Percentiles rank a stretch among this genome's conserved stretches.
phyloP scores from a whole-genome alignment of 2,113 vertebrate genomes.

The Amphiprion ocellaris region DNA sequence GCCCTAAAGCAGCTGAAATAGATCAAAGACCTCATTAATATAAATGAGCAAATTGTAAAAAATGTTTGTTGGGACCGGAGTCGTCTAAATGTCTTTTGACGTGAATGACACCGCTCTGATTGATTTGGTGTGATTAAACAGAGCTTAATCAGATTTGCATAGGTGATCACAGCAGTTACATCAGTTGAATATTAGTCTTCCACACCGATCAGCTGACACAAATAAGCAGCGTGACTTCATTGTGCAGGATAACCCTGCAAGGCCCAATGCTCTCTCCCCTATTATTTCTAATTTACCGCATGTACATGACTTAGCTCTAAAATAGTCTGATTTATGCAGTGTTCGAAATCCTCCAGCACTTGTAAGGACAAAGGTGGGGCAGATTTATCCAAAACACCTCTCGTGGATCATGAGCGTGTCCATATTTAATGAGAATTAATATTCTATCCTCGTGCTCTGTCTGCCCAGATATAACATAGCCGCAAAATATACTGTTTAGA shows the following conservation, averaged over 20 bases:
- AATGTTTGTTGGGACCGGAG: constrained; percentile 27
- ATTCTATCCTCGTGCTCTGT: not conserved
- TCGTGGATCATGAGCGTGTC: constrained; percentile 24
- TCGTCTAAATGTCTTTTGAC: constrained; percentile 17
- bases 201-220: constrained; percentile 15
- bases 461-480: not conserved
- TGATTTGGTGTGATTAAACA: constrained; percentile 49
- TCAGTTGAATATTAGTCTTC: constrained; percentile 28
- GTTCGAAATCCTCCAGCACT: constrained; percentile 11
- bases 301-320: not conserved
- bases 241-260: not conserved
- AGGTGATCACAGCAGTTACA: constrained; percentile 16
- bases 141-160: constrained; percentile 38
- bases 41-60: constrained; percentile 45
- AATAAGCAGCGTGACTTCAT: constrained; percentile 12
- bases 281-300: constrained; percentile 30
- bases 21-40: constrained; percentile 57
- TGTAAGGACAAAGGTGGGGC: constrained; percentile 26
- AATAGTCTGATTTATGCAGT: constrained; percentile 20
- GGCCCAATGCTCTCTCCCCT: not conserved
- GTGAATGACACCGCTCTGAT: constrained; percentile 34
- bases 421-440: constrained; percentile 7
- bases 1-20: constrained; percentile 41
- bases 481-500: not conserved
- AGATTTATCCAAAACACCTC: constrained; percentile 19